Conservation (phyloP, 2,797 vertebrate species). For the Onychomys torridus region DNA sequence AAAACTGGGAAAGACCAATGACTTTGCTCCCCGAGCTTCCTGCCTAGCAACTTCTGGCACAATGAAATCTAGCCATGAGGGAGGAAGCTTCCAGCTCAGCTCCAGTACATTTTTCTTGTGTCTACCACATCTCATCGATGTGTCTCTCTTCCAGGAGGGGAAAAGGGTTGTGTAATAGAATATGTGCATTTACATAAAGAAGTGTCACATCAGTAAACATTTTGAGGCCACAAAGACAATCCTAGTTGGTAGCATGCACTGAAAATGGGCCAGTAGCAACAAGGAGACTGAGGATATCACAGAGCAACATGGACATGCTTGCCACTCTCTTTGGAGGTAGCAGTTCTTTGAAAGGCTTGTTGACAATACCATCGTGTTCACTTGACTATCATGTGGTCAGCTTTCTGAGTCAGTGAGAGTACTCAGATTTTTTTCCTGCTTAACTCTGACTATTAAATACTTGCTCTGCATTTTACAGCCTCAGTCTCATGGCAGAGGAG, state of each 20-base stretch:
- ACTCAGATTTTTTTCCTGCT: slow-evolving; percentile 58
- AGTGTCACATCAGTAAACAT: background rate
- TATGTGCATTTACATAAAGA: background rate
- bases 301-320: background rate
- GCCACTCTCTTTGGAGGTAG: background rate
- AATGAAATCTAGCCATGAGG: background rate
- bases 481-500: slow-evolving; percentile 52
- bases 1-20: background rate
- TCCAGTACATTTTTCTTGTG: background rate
- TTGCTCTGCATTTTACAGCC: slow-evolving; percentile 66
- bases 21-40: background rate
- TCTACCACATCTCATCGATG: background rate
- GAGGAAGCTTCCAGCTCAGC: background rate
- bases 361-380: slow-evolving; percentile 12
- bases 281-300: background rate
- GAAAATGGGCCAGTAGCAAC: background rate
- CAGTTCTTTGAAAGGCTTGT: background rate
- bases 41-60: background rate
- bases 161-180: background rate
- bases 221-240: background rate
- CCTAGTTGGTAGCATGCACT: background rate
- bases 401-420: background rate
- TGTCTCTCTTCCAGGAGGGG: background rate
- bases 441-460: slow-evolving; percentile 66
- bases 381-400: background rate